Conservation (phyloP, 2,888 invertebrate species). For the Toxonevra muliebris region DNA sequence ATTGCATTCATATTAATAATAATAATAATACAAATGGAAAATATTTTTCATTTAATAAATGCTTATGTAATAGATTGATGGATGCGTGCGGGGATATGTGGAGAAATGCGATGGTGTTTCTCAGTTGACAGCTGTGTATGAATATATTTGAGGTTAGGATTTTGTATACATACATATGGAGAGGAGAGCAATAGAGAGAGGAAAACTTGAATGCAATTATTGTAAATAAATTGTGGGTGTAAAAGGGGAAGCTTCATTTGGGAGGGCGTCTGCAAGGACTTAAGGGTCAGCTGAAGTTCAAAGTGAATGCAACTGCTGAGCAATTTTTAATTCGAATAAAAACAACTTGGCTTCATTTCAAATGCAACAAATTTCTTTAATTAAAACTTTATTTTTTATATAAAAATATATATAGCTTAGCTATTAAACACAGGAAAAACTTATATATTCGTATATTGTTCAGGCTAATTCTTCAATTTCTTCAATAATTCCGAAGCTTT, state of each 20-base stretch:
- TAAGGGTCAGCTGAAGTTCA: too few species aligned
- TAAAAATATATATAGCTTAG: too few species aligned
- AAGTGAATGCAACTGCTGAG: too few species aligned
- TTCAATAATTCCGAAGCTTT: slow-evolving; percentile 73
- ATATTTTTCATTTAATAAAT: not conserved
- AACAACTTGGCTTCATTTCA: too few species aligned
- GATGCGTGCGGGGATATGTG: not conserved
- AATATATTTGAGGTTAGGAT: not conserved
- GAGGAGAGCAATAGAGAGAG: not conserved
- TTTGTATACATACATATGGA: not conserved
- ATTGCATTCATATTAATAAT: not conserved
- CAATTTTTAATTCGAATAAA: too few species aligned
- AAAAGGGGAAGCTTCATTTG: too few species aligned
- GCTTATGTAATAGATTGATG: slow-evolving; percentile 8
- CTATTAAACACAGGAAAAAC: too few species aligned
- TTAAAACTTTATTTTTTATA: too few species aligned
- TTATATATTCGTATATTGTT: too few species aligned
- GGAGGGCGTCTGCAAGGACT: too few species aligned
- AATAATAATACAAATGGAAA: not conserved
- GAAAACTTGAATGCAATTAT: not conserved
- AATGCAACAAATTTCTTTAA: too few species aligned
- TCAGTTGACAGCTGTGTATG: not conserved
- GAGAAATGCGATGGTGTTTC: not conserved
- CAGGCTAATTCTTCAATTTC: slow-evolving; percentile 66
- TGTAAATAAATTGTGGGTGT: not conserved